Evolutionary conservation across 2,113 vertebrate species (phyloP).

Genomic region (Callipepla californica): DNA sequence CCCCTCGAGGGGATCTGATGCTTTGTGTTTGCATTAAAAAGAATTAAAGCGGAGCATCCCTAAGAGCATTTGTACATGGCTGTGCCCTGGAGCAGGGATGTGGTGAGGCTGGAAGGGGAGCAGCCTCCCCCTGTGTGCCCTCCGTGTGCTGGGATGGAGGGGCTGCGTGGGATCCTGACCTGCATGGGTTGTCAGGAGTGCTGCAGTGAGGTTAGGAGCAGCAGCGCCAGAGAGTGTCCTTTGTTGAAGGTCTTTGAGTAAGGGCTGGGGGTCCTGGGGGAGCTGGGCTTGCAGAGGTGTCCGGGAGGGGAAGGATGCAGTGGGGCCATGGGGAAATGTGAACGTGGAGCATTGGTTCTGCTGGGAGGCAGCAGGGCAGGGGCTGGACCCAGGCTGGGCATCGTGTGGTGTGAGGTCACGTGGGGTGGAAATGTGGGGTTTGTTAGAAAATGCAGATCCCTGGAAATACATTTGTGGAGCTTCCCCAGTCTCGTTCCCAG

Average conservation of each 20-base stretch:
- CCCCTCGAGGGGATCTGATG: neutral
- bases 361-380: neutral
- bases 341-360: neutral
- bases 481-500: neutral
- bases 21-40: neutral
- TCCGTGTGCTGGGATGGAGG: neutral
- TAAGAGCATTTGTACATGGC: neutral
- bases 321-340: rapidly evolving
- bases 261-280: neutral
- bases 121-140: neutral
- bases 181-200: neutral
- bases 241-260: neutral
- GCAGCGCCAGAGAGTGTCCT: neutral
- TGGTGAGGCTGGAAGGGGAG: neutral
- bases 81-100: neutral
- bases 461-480: neutral
- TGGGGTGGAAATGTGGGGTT: neutral
- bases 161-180: neutral
- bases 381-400: neutral
- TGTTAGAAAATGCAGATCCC: neutral
- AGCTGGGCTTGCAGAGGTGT: neutral
- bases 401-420: rapidly evolving
- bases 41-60: neutral
- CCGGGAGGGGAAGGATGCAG: neutral
- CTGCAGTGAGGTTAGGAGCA: neutral